phyloP scores from a whole-genome alignment of 1,140 invertebrate species.

The Zaprionus kolodkinae region DNA sequence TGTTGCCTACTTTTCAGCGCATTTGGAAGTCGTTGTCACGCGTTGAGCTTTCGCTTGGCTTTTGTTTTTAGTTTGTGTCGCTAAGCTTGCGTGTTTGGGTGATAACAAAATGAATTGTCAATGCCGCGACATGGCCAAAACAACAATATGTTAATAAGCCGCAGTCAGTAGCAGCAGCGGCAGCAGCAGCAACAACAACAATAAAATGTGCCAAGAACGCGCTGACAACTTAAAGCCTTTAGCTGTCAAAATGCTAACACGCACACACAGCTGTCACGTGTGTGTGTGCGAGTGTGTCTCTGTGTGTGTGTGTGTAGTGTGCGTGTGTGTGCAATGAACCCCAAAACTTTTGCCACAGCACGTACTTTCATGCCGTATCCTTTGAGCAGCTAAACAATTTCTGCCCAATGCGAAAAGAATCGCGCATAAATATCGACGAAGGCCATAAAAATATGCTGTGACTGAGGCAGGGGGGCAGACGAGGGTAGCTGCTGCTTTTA shows the following conservation, averaged over 20 bases:
- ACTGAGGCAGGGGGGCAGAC: conserved; percentile 20
- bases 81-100: conserved; percentile 53
- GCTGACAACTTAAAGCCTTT: conserved; percentile 77
- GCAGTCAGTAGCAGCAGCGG: conserved; percentile 39
- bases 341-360: conserved; percentile 64
- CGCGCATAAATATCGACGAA: conserved; percentile 64
- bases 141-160: conserved; percentile 78
- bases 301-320: conserved; percentile 6
- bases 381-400: conserved; percentile 65
- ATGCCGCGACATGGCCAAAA: conserved; percentile 61
- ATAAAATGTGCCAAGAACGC: conserved; percentile 68
- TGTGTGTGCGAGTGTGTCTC: background rate
- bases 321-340: conserved; percentile 56
- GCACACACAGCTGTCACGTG: conserved; percentile 14
- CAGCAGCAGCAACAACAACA: conserved; percentile 24
- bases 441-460: conserved; percentile 63
- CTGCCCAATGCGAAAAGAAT: conserved; percentile 70
- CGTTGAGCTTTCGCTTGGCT: background rate
- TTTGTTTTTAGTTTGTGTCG: conserved; percentile 46
- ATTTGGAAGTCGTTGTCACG: conserved; percentile 2
- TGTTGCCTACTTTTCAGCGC: conserved; percentile 4
- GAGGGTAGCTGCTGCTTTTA: conserved; percentile 47
- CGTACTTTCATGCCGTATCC: conserved; percentile 54
- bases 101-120: conserved; percentile 77
- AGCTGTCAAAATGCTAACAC: conserved; percentile 72